Percentiles rank a stretch among this genome's conserved stretches.
Evolutionary conservation across 2,113 vertebrate genomes (phyloP).

Genomic region (Narcine bancroftii): DNA sequence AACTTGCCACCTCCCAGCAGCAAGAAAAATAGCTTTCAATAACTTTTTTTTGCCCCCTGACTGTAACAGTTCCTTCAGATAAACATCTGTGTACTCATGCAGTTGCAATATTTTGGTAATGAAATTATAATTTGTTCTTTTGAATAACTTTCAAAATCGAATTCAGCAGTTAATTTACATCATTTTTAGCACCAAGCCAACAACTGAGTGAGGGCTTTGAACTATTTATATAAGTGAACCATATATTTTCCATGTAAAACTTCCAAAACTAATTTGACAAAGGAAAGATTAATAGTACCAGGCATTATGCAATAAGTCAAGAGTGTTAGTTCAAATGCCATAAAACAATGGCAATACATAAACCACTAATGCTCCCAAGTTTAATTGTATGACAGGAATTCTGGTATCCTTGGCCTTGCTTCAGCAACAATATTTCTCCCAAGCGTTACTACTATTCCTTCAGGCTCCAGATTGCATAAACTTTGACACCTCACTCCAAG

Average conservation of each 20-base stretch:
- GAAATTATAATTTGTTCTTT: not conserved
- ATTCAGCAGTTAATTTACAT: not conserved
- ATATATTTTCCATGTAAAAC: not conserved
- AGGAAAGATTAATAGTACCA: conserved; percentile 11
- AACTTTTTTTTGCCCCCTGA: not conserved
- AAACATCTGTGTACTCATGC: not conserved
- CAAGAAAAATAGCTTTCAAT: not conserved
- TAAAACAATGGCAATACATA: conserved; percentile 28
- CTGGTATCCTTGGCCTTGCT: conserved; percentile 40
- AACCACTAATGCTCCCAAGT: conserved; percentile 2
- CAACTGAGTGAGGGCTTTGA: not conserved
- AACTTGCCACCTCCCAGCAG: too few species aligned
- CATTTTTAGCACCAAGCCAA: not conserved
- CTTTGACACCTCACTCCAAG: conserved; percentile 46
- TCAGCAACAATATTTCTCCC: conserved; percentile 37
- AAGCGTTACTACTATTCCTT: conserved; percentile 40
- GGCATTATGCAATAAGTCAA: conserved; percentile 30
- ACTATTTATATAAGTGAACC: not conserved
- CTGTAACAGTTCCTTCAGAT: not conserved
- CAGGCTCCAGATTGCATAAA: conserved; percentile 42
- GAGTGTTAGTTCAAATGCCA: conserved; percentile 8
- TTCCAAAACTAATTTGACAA: conserved; percentile 13
- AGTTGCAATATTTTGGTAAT: too few species aligned
- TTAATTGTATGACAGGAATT: conserved; percentile 41
- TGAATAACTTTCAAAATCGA: not conserved